Evolutionary conservation across 2,888 invertebrate genomes (phyloP), one percentile per base, ranked within the genome.

Genomic region (Diarsia rubi): DNA sequence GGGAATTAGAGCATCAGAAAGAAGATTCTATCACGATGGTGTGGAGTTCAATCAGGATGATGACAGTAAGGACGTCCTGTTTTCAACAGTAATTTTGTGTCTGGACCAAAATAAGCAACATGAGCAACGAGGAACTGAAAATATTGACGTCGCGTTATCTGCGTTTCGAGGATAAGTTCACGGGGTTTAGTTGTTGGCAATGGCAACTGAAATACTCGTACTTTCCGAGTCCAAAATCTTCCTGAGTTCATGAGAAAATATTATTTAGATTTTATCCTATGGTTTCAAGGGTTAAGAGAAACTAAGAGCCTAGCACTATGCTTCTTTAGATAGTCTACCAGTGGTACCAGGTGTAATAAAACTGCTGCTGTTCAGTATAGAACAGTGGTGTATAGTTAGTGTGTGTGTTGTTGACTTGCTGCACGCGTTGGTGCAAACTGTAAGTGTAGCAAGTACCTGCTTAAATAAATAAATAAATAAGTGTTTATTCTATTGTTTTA

Each of bases 1-100:
- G 77, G 76, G 74, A 86, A 79, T 78, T 71, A 70, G 64, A 64
- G 65, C 47, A 75, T 24, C 81, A 45, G 60, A 73, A 66, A 64
- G 49, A 82, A 71, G 70, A 73, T 71, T n/a, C 27, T 42, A 42
- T 44, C 54, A 21, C 42, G 71, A 74, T 74, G 83, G 49, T 47
- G 24, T 74, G 80, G 60, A 45, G n/a, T 45, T 5, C 45, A 37
- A 27, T 67, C 59, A 60, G 19, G 52, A 11, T 49, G 60, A 69
- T 65, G 45, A 27, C 6, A 67, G 6, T 59, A 31, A 21, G 9
- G 37, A 79, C 19, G 8, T 75, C 68, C 62, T 63, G 45, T 19
- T 45, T 60, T 44, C 47, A 24, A 11, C 16, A n/a, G 6, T 6
- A 6, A 37, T 37, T 1, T 42, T 16, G 19, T 4, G 21, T 74